These are phyloP conservation scores for Atrina japonica DNA, from an alignment of 2,888 invertebrate species.

Conservation along the genomic window DNA sequence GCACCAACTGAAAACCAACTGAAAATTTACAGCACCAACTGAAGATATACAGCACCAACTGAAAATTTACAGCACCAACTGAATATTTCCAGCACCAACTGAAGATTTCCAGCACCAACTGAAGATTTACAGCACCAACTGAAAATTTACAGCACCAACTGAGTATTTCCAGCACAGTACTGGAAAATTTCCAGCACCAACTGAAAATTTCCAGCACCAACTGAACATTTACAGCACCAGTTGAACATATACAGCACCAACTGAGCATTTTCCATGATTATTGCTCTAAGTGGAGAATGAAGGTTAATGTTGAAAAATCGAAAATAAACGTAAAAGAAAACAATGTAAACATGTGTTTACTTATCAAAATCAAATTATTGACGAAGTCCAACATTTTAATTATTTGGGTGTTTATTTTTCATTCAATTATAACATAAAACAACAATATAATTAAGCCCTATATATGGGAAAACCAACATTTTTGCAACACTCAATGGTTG, in stretches of 20 bases:
- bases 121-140: slow-evolving; percentile 6
- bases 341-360: neutral
- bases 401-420: slow-evolving; percentile 22
- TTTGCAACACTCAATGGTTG: too few species aligned
- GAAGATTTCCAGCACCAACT: too few species aligned
- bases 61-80: too few species aligned
- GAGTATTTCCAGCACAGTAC: neutral
- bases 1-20: too few species aligned
- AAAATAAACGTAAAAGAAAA: slow-evolving; percentile 13
- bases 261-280: slow-evolving; percentile 20
- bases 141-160: too few species aligned
- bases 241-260: slow-evolving; percentile 5
- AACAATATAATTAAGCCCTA: too few species aligned
- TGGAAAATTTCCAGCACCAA: too few species aligned
- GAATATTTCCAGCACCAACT: slow-evolving; percentile 6
- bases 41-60: too few species aligned
- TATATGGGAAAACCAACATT: too few species aligned
- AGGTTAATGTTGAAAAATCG: slow-evolving; percentile 21
- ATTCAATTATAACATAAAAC: slow-evolving; percentile 11
- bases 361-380: slow-evolving; percentile 10
- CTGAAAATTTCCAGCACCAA: slow-evolving; percentile 7
- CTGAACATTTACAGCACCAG: slow-evolving; percentile 10
- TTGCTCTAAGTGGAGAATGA: slow-evolving; percentile 19
- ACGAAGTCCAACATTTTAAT: slow-evolving; percentile 21
- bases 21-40: too few species aligned